Conservation (phyloP, 2,113 vertebrate species). For the Ovibos moschatus region DNA sequence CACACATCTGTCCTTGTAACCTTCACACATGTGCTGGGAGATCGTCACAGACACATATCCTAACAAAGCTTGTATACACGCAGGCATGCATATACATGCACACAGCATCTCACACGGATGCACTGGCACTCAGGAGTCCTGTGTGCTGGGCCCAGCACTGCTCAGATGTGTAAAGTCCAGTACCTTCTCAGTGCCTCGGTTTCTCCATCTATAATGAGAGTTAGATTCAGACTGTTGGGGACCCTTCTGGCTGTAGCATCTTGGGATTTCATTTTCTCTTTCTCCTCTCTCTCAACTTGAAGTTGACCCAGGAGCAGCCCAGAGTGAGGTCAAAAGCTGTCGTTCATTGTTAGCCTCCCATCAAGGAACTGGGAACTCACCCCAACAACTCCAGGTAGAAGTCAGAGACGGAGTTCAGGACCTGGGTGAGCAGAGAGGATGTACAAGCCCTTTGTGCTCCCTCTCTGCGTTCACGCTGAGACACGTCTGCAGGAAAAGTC, state of each 20-base stretch:
- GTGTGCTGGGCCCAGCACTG: neutral
- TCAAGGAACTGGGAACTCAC: neutral
- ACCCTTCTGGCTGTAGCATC: neutral
- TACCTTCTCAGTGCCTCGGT: neutral
- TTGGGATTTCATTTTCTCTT: neutral
- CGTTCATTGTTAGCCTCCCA: neutral
- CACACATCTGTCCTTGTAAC: neutral
- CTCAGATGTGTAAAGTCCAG: neutral
- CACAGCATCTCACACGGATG: neutral
- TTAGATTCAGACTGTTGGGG: neutral
- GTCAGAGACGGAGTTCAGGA: neutral
- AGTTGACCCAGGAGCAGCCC: neutral
- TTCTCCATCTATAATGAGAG: neutral
- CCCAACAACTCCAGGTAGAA: neutral
- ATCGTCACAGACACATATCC: neutral
- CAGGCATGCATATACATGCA: neutral
- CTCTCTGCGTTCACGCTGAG: neutral
- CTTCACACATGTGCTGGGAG: neutral
- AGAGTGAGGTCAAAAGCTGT: neutral
- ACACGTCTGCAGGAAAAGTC: neutral
- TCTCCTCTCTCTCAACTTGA: neutral
- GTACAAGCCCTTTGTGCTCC: rapidly evolving
- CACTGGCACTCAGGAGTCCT: neutral
- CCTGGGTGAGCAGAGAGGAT: neutral
- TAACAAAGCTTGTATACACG: neutral